These are phyloP conservation scores for Raja brachyura DNA, from an alignment of 2,113 vertebrate species.

Conservation along the genomic window DNA sequence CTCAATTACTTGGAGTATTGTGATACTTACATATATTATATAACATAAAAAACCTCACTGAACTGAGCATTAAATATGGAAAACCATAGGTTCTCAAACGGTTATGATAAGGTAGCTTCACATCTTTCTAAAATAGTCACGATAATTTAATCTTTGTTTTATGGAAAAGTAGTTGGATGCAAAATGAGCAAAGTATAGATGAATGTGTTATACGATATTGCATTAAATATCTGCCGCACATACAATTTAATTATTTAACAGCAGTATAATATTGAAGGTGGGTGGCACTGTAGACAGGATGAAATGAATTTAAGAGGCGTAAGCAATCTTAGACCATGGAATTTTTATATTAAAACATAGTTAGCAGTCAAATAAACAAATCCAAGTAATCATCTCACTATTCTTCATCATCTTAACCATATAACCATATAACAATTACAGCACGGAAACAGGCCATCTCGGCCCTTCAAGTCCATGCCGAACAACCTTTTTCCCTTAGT, in stretches of 20 bases:
- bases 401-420: not conserved
- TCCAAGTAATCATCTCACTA: not conserved
- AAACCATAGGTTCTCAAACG: not conserved
- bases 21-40: not conserved
- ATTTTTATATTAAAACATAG: not conserved
- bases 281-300: not conserved
- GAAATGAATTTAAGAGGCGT: slow-evolving; percentile 32
- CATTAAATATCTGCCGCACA: slow-evolving; percentile 54
- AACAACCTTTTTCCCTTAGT: too few species aligned
- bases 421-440: too few species aligned
- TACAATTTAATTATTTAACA: slow-evolving; percentile 48
- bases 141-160: slow-evolving; percentile 44
- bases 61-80: not conserved
- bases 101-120: slow-evolving; percentile 39
- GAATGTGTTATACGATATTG: slow-evolving; percentile 52
- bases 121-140: slow-evolving; percentile 47
- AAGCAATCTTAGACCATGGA: not conserved
- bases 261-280: slow-evolving; percentile 43
- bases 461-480: too few species aligned
- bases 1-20: slow-evolving; percentile 50
- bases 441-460: too few species aligned
- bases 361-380: too few species aligned
- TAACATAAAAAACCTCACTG: not conserved
- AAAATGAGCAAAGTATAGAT: slow-evolving; percentile 51
- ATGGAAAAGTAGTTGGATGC: slow-evolving; percentile 50